Evolutionary conservation across 2,113 vertebrate genomes (phyloP).

Genomic region (Macheiramphus alcinus): DNA sequence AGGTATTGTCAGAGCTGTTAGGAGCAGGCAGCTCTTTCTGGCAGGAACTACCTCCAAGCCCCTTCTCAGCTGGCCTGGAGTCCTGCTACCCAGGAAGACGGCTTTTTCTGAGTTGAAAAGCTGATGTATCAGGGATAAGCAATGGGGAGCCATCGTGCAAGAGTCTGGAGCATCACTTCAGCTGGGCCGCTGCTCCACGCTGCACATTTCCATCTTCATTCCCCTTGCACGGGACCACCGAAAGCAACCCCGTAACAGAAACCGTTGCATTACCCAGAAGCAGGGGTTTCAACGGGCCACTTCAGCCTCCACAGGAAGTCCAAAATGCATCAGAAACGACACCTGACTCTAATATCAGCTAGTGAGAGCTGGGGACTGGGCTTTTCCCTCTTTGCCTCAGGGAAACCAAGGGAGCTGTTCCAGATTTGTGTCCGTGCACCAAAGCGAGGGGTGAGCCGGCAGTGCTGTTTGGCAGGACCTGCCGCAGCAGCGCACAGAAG

Average conservation of each 20-base stretch:
- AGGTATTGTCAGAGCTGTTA: background rate
- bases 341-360: background rate
- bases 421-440: background rate
- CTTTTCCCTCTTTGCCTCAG: background rate
- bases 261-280: background rate
- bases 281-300: background rate
- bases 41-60: background rate
- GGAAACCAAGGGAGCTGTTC: background rate
- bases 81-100: fast-evolving
- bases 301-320: background rate
- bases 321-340: background rate
- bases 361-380: background rate
- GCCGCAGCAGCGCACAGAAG: background rate
- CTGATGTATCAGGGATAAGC: background rate
- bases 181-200: background rate
- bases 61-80: background rate
- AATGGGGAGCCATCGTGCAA: fast-evolving
- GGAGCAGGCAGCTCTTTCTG: background rate
- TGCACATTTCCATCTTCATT: background rate
- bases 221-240: background rate
- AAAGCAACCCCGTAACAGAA: fast-evolving
- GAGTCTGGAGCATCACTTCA: background rate
- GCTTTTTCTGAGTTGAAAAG: background rate
- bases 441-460: background rate
- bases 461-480: background rate